Conservation (phyloP, 2,888 invertebrate species). For the Heliconius ethilla region DNA sequence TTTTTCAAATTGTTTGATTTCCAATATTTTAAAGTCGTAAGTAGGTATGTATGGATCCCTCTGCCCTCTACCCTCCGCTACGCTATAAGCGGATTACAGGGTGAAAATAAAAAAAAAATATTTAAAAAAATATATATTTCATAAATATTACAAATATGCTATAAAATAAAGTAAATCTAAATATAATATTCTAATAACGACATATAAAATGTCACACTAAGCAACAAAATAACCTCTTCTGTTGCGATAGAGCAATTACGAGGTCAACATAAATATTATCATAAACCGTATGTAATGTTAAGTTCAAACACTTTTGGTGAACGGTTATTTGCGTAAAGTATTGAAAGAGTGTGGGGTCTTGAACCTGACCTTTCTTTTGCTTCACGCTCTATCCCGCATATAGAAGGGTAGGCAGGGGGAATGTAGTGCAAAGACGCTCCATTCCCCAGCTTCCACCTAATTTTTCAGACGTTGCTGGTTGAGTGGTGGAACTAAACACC, state of each 20-base stretch:
- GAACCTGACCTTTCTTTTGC: constrained; percentile 2
- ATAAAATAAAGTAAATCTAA: background rate
- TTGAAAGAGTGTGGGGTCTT: constrained; percentile 3
- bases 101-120: no score
- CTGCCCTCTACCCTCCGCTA: no score
- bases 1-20: background rate
- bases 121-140: no score
- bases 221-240: background rate
- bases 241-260: constrained; percentile 18
- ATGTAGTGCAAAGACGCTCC: background rate
- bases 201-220: background rate
- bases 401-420: background rate
- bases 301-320: constrained; percentile 21
- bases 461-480: background rate
- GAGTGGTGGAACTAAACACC: background rate
- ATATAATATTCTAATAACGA: background rate
- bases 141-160: no score
- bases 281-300: constrained; percentile 19
- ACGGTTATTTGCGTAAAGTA: constrained; percentile 20
- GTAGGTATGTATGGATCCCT: no score
- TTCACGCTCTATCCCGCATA: background rate
- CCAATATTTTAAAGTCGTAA: background rate
- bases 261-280: constrained; percentile 29
- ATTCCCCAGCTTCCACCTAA: rapidly evolving
- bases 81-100: no score